Conservation (phyloP, 2,113 vertebrate genomes). For the Eublepharis macularius region DNA sequence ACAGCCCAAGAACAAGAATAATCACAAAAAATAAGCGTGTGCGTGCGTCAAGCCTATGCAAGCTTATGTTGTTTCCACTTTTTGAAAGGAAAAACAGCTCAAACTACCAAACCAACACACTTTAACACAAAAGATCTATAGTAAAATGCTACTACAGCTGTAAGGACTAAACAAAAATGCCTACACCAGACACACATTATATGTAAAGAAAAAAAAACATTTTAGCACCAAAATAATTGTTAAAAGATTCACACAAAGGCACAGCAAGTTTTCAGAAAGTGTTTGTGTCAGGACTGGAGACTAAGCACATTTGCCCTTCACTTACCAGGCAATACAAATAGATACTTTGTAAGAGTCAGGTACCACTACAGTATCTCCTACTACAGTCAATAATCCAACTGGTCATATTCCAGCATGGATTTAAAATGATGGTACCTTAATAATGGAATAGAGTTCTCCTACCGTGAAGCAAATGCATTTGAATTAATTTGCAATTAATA, state of each 20-base stretch:
- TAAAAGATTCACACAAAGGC: slow-evolving; percentile 57
- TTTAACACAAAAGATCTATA: slow-evolving; percentile 45
- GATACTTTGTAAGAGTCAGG: slow-evolving; percentile 36
- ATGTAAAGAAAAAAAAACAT: slow-evolving; percentile 41
- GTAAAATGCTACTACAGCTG: slow-evolving; percentile 70
- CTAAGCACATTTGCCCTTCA: neutral
- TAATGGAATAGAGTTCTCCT: slow-evolving; percentile 24
- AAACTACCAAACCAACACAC: slow-evolving; percentile 45
- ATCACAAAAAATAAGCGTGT: slow-evolving; percentile 6
- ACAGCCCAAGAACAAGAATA: slow-evolving; percentile 50
- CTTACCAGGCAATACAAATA: slow-evolving; percentile 23
- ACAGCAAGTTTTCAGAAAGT: slow-evolving; percentile 61
- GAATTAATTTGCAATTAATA: slow-evolving; percentile 3
- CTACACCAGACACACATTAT: slow-evolving; percentile 48
- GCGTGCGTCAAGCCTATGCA: slow-evolving; percentile 23
- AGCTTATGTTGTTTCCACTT: slow-evolving; percentile 29
- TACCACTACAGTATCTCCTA: slow-evolving; percentile 19
- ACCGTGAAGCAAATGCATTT: slow-evolving; percentile 13
- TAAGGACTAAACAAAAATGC: slow-evolving; percentile 34
- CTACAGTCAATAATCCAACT: neutral
- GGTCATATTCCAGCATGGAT: slow-evolving; percentile 28
- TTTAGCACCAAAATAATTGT: slow-evolving; percentile 66
- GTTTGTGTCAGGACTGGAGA: slow-evolving; percentile 35
- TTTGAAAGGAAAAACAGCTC: slow-evolving; percentile 46
- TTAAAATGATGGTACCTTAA: neutral